Percentiles rank a stretch among this genome's conserved stretches.
These are phyloP conservation scores for Bergia sp. DNA, from an alignment of 92 coral and sea anemone species.

Conservation along the genomic window DNA sequence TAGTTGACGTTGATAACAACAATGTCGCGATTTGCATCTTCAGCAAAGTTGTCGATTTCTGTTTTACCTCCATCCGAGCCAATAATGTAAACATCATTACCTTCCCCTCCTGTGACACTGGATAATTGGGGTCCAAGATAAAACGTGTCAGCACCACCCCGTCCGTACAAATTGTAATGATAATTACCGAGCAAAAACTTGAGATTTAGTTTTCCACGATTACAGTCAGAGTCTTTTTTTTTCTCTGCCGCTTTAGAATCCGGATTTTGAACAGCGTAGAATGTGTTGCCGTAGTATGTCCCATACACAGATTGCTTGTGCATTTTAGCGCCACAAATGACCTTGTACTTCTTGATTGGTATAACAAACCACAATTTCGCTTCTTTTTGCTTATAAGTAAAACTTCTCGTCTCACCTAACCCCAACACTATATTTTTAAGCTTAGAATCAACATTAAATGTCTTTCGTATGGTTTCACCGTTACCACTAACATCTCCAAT, in stretches of 20 bases:
- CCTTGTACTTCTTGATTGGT: constrained; percentile 46
- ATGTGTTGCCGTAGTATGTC: constrained; percentile 45
- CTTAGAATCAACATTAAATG: too few relatives aligned
- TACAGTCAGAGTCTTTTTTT: too few relatives aligned
- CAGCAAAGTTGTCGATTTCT: constrained; percentile 45
- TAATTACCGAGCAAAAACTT: constrained; percentile 47
- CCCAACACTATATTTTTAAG: too few relatives aligned
- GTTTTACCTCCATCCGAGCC: constrained; percentile 56
- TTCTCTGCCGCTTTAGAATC: too few relatives aligned
- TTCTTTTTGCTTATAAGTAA: too few relatives aligned
- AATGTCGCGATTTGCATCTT: constrained; percentile 16
- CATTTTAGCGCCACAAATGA: constrained; percentile 53
- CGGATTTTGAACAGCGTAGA: constrained; percentile 42
- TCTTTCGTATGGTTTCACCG: too few relatives aligned
- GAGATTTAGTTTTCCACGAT: too few relatives aligned
- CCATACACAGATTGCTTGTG: neutral
- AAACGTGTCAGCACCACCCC: constrained; percentile 64
- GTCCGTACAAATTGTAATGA: constrained; percentile 65
- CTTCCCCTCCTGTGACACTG: constrained; percentile 60
- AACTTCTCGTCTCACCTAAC: too few relatives aligned
- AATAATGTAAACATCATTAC: constrained; percentile 53
- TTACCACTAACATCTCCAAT: too few relatives aligned
- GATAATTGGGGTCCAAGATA: constrained; percentile 64
- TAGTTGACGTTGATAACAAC: constrained; percentile 50
- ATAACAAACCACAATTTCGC: constrained; percentile 52